Evolutionary conservation across 2,113 vertebrate genomes (phyloP), one percentile per base, ranked within the genome.

Genomic region (Myanophis thanlyinensis): DNA sequence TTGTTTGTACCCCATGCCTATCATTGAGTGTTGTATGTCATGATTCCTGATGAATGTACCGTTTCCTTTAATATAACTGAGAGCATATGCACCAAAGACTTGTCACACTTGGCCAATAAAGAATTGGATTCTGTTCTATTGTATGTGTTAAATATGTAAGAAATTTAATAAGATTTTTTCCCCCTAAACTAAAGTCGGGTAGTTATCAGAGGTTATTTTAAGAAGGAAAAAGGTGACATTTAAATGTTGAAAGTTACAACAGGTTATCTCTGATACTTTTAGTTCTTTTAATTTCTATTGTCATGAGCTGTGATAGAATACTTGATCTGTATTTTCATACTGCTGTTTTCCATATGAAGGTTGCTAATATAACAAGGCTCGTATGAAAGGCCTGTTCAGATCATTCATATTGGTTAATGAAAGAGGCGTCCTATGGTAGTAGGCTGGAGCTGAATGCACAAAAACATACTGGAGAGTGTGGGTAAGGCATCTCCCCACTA

Each of bases 121-220:
- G n/a, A n/a, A n/a, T n/a, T n/a, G n/a, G n/a, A n/a, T n/a, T n/a
- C n/a, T n/a, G n/a, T n/a, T n/a, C n/a, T n/a, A n/a, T 18, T 67
- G 40, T 97, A 97, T 98, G 98, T 98, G 97, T 97, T 98, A 97
- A 98, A 98, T 98, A 97, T 98, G 98, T 94, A 89, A 94, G 62
- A 97, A 95, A 96, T 97, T 98, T 95, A 95, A 93, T 91, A 89
- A 91, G 91, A 46, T 95, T 91, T 52, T 95, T 88, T 93, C 89
- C 22, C 44, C 22, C 44, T 15, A 22, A 40, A 49, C 96, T 95
- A 93, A 93, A 93, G 97, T 98, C 97, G 98, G 98, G 99, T 99
- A 97, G 98, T 98, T 98, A 99, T 99, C 98, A 97, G 97, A 98
- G 98, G 97, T 98, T 98, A 98, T 98, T 98, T 98, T 98, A 97